Evolutionary conservation across 37 sponge, comb jelly and placozoan genomes (phyloP), one percentile per base, ranked within the genome.

Genomic region (Halichondria panicea): DNA sequence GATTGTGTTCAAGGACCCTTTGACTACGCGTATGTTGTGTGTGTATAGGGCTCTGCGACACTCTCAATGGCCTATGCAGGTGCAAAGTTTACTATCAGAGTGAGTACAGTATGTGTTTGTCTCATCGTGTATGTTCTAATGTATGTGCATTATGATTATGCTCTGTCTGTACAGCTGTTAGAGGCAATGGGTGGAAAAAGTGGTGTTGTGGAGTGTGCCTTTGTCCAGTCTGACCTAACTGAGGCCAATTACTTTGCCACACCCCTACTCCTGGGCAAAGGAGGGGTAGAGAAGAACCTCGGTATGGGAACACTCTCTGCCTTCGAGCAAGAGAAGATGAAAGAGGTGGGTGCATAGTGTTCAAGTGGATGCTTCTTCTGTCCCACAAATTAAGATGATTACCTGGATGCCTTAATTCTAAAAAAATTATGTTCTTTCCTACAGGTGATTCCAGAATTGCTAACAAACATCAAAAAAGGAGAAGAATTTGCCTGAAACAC

Each of bases 1-100:
- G 52, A 18, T 15, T n/a, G n/a, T n/a, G n/a, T n/a, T n/a, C n/a
- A n/a, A n/a, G 52, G 11, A 48, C 52, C 1, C 34, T 5, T 21
- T 36, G 54, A 2, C 36, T 27, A 22, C 28, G 13, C 25, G 56
- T 53, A 33, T 74, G 1, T 48, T 81, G 63, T 71, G 33, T 63
- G 55, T 48, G 34, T 68, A 25, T 68, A 95, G 95, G 99, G 99
- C 7, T 98, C 99, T 50, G 99, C 99, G 4, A 98, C 99, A 4
- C 87, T 98, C 8, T 93, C 94, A 5, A 98, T 98, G 99, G 99
- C 99, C 0, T 98, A 88, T 78, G 99, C 99, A 63, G 99, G 99
- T 72, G 99, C 94, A 21, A 79, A 91, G 66, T 96, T 89, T 73
- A 65, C 70, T 5, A 44, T 56, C 58, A 81, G 80, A 22, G 89